Percentiles rank a stretch among this genome's conserved stretches.
Conservation (phyloP, 1,140 invertebrate genomes). For the Trachymyrmex septentrionalis region DNA sequence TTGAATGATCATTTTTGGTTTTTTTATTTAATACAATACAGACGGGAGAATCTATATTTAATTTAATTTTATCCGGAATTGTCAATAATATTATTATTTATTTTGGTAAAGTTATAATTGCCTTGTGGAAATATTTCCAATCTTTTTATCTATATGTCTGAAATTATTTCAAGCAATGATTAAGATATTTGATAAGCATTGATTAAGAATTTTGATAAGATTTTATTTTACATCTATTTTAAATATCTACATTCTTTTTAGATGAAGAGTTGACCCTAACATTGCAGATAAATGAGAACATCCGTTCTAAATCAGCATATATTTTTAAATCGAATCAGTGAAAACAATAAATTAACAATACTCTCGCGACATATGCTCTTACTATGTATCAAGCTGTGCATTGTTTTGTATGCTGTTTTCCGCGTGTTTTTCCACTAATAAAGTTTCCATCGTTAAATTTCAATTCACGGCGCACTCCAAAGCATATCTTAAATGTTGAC, state of each 20-base stretch:
- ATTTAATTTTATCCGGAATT: too few relatives aligned
- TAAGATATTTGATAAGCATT: too few relatives aligned
- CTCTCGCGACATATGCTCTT: not conserved
- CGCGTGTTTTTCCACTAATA: not conserved
- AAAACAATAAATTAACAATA: not conserved
- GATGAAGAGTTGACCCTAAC: not conserved
- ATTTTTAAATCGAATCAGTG: not conserved
- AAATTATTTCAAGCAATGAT: not conserved
- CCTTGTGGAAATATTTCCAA: not conserved
- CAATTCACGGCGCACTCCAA: slow-evolving; percentile 36
- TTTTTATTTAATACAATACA: too few relatives aligned
- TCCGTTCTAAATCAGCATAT: not conserved
- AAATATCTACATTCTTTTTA: not conserved
- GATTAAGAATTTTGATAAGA: not conserved
- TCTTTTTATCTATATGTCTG: not conserved
- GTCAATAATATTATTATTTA: not conserved
- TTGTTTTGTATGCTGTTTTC: not conserved
- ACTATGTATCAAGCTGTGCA: not conserved
- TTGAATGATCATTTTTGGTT: too few relatives aligned
- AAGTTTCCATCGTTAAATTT: slow-evolving; percentile 19
- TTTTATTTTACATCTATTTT: not conserved
- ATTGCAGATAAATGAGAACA: not conserved
- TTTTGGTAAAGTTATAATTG: not conserved
- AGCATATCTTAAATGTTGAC: slow-evolving; percentile 52
- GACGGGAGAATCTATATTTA: too few relatives aligned